phyloP scores from a whole-genome alignment of 2,797 vertebrate species.

The Alectoris magna region DNA sequence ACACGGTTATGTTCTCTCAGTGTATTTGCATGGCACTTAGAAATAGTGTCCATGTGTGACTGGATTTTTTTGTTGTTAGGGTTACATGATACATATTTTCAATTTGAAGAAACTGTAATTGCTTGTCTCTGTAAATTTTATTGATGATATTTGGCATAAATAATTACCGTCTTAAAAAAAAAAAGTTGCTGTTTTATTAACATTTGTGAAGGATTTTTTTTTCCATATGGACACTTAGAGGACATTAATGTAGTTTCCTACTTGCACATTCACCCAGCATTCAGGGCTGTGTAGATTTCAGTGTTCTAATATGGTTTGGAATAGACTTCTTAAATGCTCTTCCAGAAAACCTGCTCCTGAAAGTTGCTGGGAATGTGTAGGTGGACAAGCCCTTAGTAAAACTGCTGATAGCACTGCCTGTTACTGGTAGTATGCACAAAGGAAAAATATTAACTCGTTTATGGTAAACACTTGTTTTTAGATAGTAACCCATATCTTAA shows the following conservation, averaged over 20 bases:
- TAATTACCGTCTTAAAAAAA: neutral
- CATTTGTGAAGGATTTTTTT: neutral
- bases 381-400: neutral
- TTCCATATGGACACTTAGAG: rapidly evolving
- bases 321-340: neutral
- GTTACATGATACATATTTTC: neutral
- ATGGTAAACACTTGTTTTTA: neutral
- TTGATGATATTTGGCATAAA: neutral
- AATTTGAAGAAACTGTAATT: neutral
- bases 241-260: neutral
- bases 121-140: neutral
- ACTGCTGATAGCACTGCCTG: neutral
- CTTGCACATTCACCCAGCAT: neutral
- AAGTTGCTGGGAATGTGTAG: neutral
- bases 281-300: neutral
- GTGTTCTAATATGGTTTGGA: neutral
- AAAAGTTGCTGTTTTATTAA: neutral
- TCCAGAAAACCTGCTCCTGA: neutral
- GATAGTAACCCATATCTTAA: neutral
- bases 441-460: neutral
- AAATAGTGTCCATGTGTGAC: neutral
- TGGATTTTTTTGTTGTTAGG: neutral
- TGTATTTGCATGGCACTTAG: neutral
- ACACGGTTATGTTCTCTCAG: neutral
- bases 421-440: rapidly evolving